These are phyloP conservation scores for Tangara arthus DNA, from an alignment of 2,797 vertebrate genomes.

Conservation along the genomic window DNA sequence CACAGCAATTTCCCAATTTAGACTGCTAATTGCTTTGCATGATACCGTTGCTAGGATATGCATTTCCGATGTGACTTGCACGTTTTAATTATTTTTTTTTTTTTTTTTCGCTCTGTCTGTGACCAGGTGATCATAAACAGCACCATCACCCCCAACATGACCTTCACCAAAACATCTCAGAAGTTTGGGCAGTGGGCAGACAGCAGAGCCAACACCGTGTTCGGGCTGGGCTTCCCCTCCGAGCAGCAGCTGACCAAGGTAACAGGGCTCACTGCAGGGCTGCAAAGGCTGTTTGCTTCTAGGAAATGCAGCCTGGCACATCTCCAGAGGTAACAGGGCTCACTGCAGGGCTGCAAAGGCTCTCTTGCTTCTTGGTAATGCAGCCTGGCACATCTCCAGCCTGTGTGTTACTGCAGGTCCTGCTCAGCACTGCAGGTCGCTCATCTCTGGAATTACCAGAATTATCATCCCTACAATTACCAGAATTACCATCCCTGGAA, in stretches of 20 bases:
- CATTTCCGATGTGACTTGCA: neutral
- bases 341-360: neutral
- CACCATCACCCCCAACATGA: constrained; percentile 98
- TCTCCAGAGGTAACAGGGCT: constrained; percentile 79
- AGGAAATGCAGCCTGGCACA: neutral
- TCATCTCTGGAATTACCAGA: no score
- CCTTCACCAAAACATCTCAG: constrained; percentile 95
- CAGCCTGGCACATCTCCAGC: neutral
- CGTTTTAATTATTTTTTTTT: neutral
- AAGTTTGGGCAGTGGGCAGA: constrained; percentile 98
- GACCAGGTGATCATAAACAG: constrained; percentile 96
- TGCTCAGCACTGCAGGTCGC: neutral
- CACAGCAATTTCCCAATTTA: neutral
- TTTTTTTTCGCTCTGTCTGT: neutral
- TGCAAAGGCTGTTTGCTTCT: neutral
- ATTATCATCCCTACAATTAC: no score
- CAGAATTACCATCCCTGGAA: no score
- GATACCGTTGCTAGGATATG: neutral
- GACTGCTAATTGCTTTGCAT: neutral
- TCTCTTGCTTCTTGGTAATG: neutral
- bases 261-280: neutral
- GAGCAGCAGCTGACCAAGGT: constrained; percentile 95
- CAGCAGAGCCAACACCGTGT: constrained; percentile 96
- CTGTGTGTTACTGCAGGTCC: neutral
- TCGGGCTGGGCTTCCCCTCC: constrained; percentile 90